These are phyloP conservation scores for Limnephilus marmoratus DNA, from an alignment of 2,888 invertebrate species.

Conservation along the genomic window DNA sequence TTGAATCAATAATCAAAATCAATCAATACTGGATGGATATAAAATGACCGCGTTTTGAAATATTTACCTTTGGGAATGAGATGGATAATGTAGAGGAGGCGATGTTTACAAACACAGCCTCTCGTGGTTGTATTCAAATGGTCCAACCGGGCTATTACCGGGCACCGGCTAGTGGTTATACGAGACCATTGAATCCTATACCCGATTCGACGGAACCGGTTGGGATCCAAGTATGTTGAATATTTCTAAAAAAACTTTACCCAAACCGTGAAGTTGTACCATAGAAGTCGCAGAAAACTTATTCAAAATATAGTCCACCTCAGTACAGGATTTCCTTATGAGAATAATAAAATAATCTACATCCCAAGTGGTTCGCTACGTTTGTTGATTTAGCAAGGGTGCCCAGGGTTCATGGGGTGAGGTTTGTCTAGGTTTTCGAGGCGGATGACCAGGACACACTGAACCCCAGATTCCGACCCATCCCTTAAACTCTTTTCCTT, in stretches of 20 bases:
- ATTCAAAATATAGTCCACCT: too few relatives aligned
- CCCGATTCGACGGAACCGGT: slow-evolving; percentile 32
- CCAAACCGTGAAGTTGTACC: too few relatives aligned
- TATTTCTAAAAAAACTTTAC: neutral
- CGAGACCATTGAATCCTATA: neutral
- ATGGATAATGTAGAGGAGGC: slow-evolving; percentile 21
- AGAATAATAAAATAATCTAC: too few relatives aligned
- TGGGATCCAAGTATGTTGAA: neutral
- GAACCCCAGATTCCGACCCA: too few relatives aligned
- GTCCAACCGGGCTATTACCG: slow-evolving; percentile 3
- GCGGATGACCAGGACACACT: too few relatives aligned
- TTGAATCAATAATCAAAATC: neutral
- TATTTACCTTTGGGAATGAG: slow-evolving; percentile 21
- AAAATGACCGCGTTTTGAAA: slow-evolving; percentile 12
- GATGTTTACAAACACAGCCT: slow-evolving; percentile 32
- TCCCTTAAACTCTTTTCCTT: too few relatives aligned
- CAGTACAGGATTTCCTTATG: too few relatives aligned
- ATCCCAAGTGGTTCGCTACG: too few relatives aligned
- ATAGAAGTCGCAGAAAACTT: too few relatives aligned
- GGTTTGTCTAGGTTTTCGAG: too few relatives aligned
- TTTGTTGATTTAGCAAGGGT: too few relatives aligned
- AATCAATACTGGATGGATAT: neutral
- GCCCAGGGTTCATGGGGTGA: too few relatives aligned
- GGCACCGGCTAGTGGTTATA: slow-evolving; percentile 4
- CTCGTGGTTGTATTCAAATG: slow-evolving; percentile 30